A percentile compares a stretch with the other conserved stretches of the same genome.
These are phyloP conservation scores for Portunus trituberculatus DNA, from an alignment of 1,140 invertebrate genomes.

Conservation along the genomic window DNA sequence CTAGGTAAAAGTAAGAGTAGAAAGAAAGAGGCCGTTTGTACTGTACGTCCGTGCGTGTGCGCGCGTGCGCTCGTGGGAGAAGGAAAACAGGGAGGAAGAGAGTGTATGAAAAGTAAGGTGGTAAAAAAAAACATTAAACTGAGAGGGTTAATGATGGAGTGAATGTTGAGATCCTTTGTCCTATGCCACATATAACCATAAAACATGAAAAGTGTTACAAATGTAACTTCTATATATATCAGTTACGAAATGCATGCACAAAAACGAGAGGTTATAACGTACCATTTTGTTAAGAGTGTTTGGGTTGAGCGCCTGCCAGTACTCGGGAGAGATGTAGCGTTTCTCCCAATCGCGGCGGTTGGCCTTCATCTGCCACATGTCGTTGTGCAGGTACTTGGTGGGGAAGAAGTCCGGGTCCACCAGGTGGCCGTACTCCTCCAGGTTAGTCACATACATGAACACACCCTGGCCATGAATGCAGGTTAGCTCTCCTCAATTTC, in stretches of 20 bases:
- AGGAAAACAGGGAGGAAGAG: conserved; percentile 4
- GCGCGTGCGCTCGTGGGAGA: no score
- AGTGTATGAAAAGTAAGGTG: not conserved
- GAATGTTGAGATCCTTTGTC: no score
- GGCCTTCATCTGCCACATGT: conserved; percentile 95
- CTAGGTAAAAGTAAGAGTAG: no score
- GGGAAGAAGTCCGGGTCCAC: conserved; percentile 92
- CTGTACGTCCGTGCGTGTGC: no score
- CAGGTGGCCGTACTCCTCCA: conserved; percentile 93
- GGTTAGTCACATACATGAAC: conserved; percentile 96
- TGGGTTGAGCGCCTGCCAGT: conserved; percentile 87
- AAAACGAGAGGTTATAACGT: not conserved
- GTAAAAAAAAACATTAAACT: not conserved
- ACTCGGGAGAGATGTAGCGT: conserved; percentile 91
- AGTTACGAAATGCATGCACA: not conserved
- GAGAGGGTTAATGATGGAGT: not conserved
- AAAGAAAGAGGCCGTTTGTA: no score
- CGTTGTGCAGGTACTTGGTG: conserved; percentile 87
- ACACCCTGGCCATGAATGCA: conserved; percentile 82
- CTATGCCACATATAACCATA: no score
- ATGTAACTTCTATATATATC: not conserved
- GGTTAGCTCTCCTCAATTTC: not conserved
- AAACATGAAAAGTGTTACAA: no score
- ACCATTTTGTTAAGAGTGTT: conserved; percentile 80
- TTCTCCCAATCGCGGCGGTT: conserved; percentile 96